These are phyloP conservation scores for Listrodromus nycthemerus DNA, from an alignment of 2,888 invertebrate genomes.

Conservation along the genomic window DNA sequence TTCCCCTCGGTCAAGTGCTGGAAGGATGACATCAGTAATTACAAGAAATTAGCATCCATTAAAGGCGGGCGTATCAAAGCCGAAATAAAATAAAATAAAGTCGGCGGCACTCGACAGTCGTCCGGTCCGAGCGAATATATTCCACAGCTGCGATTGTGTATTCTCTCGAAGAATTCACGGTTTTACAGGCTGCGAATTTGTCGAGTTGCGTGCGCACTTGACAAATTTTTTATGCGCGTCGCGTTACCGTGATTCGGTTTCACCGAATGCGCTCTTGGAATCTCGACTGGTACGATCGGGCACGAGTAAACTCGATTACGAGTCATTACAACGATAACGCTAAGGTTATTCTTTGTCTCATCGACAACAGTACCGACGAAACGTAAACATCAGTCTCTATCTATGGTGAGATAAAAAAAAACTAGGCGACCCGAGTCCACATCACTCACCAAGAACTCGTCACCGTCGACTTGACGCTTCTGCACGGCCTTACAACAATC, in stretches of 20 bases:
- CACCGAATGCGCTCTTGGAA: constrained; percentile 16
- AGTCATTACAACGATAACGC: constrained; percentile 40
- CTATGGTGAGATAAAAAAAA: background rate
- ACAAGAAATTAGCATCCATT: constrained; percentile 66
- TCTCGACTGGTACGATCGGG: background rate
- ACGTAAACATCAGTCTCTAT: background rate
- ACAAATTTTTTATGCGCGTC: constrained; percentile 9
- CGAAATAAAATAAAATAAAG: constrained; percentile 33
- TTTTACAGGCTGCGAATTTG: background rate
- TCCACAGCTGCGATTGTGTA: background rate
- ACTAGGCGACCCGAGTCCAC: background rate
- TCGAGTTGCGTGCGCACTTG: background rate
- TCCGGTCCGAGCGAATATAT: background rate
- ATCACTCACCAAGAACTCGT: constrained; percentile 80
- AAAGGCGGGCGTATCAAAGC: constrained; percentile 25
- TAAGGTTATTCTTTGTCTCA: background rate
- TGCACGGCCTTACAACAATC: constrained; percentile 79
- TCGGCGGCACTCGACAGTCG: constrained; percentile 4
- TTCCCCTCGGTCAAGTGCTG: constrained; percentile 84
- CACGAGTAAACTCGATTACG: constrained; percentile 18
- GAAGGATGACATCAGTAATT: constrained; percentile 67
- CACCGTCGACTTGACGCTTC: constrained; percentile 82
- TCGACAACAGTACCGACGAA: background rate
- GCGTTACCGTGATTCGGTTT: constrained; percentile 18
- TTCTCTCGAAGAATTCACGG: background rate